Evolutionary conservation across 2,113 vertebrate species (phyloP).

Genomic region (Anhinga anhinga): DNA sequence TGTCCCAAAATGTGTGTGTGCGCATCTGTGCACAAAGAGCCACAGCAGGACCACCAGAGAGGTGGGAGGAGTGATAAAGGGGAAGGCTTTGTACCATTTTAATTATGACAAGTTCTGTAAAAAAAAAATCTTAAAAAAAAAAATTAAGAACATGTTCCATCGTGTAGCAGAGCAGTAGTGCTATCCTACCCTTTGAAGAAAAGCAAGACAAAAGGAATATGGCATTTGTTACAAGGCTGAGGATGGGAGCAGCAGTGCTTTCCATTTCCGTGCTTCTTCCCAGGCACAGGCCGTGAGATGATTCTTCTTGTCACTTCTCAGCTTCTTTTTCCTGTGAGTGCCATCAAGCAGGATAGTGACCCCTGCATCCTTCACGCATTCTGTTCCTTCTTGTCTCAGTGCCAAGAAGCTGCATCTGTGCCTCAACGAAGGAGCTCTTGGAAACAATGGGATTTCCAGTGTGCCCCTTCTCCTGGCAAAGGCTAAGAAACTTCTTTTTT

Average conservation of each 20-base stretch:
- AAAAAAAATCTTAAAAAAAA: background rate
- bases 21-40: background rate
- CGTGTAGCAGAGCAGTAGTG: background rate
- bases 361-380: constrained; percentile 57
- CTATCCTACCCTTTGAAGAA: background rate
- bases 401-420: constrained; percentile 52
- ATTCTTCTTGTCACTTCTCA: constrained; percentile 41
- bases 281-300: background rate
- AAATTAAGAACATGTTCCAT: background rate
- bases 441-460: constrained; percentile 27
- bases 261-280: background rate
- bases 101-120: background rate
- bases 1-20: background rate
- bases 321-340: background rate
- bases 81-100: background rate
- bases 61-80: background rate
- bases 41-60: too few relatives aligned
- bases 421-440: background rate
- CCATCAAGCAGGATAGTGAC: constrained; percentile 38
- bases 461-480: constrained; percentile 45
- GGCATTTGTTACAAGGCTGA: background rate
- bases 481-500: constrained; percentile 15
- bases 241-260: background rate
- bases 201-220: background rate
- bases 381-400: constrained; percentile 20